These are phyloP conservation scores for Alligator mississippiensis DNA, from an alignment of 2,113 vertebrate species.

Conservation along the genomic window DNA sequence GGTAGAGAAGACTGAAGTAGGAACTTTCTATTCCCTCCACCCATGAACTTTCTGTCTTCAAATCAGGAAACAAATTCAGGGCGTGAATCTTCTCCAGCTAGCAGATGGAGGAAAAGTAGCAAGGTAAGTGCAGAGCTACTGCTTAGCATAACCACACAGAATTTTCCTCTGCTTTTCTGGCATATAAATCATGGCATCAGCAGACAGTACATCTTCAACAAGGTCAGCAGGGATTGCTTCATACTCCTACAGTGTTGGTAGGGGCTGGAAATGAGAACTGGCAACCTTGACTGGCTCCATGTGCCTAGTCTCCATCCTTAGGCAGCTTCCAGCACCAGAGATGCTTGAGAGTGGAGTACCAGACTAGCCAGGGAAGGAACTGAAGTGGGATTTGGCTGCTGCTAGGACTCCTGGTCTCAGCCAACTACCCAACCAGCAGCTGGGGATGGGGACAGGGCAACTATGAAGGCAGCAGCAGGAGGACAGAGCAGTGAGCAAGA, in stretches of 20 bases:
- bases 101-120: background rate
- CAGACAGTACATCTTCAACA: background rate
- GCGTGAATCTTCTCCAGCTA: background rate
- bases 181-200: background rate
- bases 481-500: conserved; percentile 31
- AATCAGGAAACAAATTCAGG: background rate
- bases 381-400: conserved; percentile 34
- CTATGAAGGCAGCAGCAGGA: background rate
- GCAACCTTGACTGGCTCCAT: background rate
- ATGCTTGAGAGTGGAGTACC: too few species aligned
- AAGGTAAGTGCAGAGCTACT: background rate
- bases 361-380: background rate
- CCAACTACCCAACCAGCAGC: conserved; percentile 40
- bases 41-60: background rate
- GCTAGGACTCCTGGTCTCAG: background rate
- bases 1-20: background rate
- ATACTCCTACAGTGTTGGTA: background rate
- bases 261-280: background rate
- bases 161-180: background rate
- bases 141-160: background rate
- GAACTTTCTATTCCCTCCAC: background rate
- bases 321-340: conserved; percentile 13
- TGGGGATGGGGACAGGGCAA: conserved; percentile 11
- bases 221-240: background rate
- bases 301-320: conserved; percentile 47